Base-by-base conservation (phyloP, 2,888 invertebrate genomes). In the Caenorhabditis sp. region DNA sequence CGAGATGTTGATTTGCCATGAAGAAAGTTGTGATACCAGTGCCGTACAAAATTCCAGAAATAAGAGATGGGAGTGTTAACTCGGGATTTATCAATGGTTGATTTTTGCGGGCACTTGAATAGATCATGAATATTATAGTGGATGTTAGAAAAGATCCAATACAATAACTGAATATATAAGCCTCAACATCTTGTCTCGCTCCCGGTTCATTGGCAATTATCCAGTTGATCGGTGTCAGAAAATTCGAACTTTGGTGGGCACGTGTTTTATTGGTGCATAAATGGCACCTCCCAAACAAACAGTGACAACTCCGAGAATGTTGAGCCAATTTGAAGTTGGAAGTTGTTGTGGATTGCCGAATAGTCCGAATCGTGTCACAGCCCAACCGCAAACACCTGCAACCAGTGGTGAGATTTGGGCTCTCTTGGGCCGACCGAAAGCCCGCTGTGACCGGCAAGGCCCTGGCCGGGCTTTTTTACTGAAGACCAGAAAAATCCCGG, bases 91-190 rank as follows among this genome's bases (percentile, higher is more conserved):
- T 66, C 36, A 79, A 72, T 10, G 81, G 81, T 4, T 57, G 54
- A 62, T 81, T 81, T 58, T 75, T 77, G 23, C 74, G 71, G 54
- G 63, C 51, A 5, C 64, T 27, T 0, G 71, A 63, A 55, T 81
- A 81, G 3, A 69, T n/a, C 24, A 88, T 63, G 74, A 90, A 89
- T 69, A 88, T 88, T 24, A 87, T 37, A 17, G 88, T 88, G 65
- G 89, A 88, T 1, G 89, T 84, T 53, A 86, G 64, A 55, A 88
- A 87, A 54, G 89, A 88, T 19, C 90, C 90, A 69, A 86, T 82
- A 78, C 87, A 89, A 69, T 89, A 88, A 21, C 89, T 86, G 81
- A 90, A 89, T 17, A 89, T 89, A 81, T 90, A 90, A 76, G 78
- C 69, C 24, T 83, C 76, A 60, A 81, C 83, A 31, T 77, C 76